These are phyloP conservation scores for Nanorana parkeri DNA, from an alignment of 2,113 vertebrate species.

Conservation along the genomic window DNA sequence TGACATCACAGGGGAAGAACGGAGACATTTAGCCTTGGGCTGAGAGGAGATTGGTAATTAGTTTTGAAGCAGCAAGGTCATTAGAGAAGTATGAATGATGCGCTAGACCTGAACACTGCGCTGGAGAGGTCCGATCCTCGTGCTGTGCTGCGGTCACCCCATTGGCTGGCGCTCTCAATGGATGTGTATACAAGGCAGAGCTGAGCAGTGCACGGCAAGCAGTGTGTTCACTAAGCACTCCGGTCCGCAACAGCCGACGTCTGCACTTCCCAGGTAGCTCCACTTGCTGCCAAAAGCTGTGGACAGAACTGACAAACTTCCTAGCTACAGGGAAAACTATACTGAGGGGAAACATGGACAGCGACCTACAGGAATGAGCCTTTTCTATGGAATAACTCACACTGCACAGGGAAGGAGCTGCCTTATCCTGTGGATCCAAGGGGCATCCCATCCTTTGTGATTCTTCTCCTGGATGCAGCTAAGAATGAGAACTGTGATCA, in stretches of 20 bases:
- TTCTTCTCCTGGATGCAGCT: conserved; percentile 18
- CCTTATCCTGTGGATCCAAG: background rate
- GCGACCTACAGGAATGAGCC: background rate
- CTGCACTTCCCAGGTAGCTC: conserved; percentile 33
- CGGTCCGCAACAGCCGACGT: background rate
- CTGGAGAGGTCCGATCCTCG: too few relatives aligned
- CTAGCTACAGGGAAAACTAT: background rate
- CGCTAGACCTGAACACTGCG: too few relatives aligned
- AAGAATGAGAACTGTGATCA: conserved; percentile 2
- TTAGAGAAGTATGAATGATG: too few relatives aligned
- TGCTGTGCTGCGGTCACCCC: background rate
- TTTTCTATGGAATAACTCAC: background rate
- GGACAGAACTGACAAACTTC: conserved; percentile 7
- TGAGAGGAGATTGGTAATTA: too few relatives aligned
- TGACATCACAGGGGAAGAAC: background rate
- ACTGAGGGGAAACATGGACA: background rate
- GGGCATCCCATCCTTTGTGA: background rate
- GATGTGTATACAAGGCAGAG: conserved; percentile 56
- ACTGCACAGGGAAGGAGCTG: background rate
- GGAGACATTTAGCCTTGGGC: background rate
- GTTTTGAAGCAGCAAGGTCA: too few relatives aligned
- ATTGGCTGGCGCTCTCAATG: conserved; percentile 44
- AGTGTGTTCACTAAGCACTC: conserved; percentile 19
- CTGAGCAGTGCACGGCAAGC: conserved; percentile 31
- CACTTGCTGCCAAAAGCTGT: background rate